phyloP scores from a whole-genome alignment of 2,113 vertebrate species.

The Charadrius vociferus region DNA sequence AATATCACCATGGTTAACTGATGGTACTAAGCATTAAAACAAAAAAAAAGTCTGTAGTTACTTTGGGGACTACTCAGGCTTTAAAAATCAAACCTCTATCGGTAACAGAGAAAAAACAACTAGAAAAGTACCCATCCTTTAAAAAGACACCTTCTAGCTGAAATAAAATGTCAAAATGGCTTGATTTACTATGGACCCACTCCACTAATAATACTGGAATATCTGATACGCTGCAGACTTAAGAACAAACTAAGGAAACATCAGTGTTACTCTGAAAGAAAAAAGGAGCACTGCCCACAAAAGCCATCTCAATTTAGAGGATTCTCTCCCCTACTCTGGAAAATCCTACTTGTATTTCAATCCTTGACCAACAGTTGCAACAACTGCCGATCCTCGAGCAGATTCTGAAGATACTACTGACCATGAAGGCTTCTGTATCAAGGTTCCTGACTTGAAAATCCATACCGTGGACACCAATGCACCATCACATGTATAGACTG shows the following conservation, averaged over 20 bases:
- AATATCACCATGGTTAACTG: background rate
- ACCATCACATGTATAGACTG: accelerated
- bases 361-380: background rate
- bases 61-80: background rate
- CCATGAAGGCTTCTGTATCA: background rate
- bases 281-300: background rate
- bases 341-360: background rate
- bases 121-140: background rate
- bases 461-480: accelerated
- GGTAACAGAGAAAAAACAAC: background rate
- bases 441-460: background rate
- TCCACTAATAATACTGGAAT: background rate
- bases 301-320: background rate
- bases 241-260: background rate
- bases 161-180: background rate
- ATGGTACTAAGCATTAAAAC: background rate
- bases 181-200: background rate
- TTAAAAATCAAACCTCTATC: background rate
- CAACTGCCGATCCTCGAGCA: background rate
- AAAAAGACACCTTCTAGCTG: background rate
- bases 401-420: background rate
- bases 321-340: background rate
- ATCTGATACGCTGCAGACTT: background rate
- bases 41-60: background rate
- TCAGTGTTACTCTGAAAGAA: background rate